phyloP scores from a whole-genome alignment of 2,888 invertebrate species.

The Lypha dubia region DNA sequence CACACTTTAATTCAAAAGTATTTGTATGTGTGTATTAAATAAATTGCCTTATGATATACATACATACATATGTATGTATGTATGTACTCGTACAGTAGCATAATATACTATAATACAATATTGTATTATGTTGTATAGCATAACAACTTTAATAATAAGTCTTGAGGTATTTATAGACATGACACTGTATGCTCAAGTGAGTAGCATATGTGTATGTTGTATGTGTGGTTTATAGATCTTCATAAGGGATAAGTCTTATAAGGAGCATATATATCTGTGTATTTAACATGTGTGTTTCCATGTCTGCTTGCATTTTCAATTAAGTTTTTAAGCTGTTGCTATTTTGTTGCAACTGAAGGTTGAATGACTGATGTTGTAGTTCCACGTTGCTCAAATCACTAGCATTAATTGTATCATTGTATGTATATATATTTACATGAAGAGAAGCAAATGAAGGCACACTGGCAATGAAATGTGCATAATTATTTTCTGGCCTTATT shows the following conservation, averaged over 20 bases:
- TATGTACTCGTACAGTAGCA: neutral
- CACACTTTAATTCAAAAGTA: neutral
- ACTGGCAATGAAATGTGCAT: conserved; percentile 8
- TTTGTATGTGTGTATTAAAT: neutral
- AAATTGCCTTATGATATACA: too few species aligned
- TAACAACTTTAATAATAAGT: conserved; percentile 57
- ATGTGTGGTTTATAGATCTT: neutral
- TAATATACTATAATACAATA: neutral
- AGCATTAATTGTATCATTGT: too few species aligned
- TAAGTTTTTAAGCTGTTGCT: conserved; percentile 64
- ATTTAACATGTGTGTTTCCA: conserved; percentile 19
- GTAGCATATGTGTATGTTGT: neutral
- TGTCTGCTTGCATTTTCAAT: conserved; percentile 60
- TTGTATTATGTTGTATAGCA: conserved; percentile 39
- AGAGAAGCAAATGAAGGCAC: neutral
- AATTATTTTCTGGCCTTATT: neutral
- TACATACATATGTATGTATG: neutral
- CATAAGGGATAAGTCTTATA: neutral
- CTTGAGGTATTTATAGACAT: conserved; percentile 57
- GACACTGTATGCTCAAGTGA: conserved; percentile 43
- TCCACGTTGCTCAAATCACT: neutral
- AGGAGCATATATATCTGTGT: neutral
- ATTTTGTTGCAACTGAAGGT: neutral
- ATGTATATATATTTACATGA: too few species aligned
- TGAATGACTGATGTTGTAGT: conserved; percentile 10